phyloP scores from a whole-genome alignment of 2,888 invertebrate species.

The Portevinia maculata region DNA sequence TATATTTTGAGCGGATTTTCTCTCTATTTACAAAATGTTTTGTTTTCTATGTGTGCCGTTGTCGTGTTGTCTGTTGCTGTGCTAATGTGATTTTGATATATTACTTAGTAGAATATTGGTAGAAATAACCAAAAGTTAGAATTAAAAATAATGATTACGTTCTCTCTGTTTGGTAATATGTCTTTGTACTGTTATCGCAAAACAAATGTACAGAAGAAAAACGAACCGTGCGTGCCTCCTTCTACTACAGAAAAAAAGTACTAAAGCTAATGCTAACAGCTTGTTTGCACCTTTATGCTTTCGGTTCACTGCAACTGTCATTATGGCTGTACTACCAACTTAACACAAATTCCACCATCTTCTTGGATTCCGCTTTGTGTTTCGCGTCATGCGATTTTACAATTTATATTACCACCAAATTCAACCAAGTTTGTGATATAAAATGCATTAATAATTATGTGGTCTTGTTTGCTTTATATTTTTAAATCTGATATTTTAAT shows the following conservation, averaged over 20 bases:
- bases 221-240: not conserved
- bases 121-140: no score
- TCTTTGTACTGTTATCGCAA: no score
- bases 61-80: no score
- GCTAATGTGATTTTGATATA: no score
- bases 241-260: not conserved
- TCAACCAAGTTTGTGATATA: not conserved
- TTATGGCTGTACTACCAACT: constrained; percentile 35
- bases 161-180: no score
- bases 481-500: not conserved
- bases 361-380: constrained; percentile 25
- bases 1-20: no score
- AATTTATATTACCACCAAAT: not conserved
- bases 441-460: constrained; percentile 24
- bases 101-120: no score
- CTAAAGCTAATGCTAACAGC: not conserved
- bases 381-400: constrained; percentile 28
- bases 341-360: constrained; percentile 3
- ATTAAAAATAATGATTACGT: no score
- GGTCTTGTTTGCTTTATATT: constrained; percentile 9
- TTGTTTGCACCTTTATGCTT: constrained; percentile 40
- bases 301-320: constrained; percentile 47
- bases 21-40: no score
- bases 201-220: no score
- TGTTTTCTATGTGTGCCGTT: no score